A percentile compares a stretch with the other conserved stretches of the same genome.
These are phyloP conservation scores for Pangasius macronema DNA, from an alignment of 2,797 vertebrate genomes.

Conservation along the genomic window DNA sequence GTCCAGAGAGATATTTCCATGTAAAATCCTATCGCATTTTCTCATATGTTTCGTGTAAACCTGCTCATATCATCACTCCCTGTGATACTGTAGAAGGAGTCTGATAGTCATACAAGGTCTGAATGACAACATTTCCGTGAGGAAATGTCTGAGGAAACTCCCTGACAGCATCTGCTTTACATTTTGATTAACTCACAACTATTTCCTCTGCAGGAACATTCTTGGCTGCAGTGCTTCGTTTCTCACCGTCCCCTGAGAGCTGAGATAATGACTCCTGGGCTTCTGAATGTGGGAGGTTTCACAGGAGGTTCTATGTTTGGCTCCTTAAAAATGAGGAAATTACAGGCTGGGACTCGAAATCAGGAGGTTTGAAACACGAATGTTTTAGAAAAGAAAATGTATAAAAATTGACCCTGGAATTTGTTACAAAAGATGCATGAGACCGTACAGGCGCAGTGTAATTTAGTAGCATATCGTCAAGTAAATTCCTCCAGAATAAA, in stretches of 20 bases:
- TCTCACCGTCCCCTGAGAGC: slow-evolving; percentile 53
- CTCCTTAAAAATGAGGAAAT: neutral
- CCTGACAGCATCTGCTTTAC: slow-evolving; percentile 67
- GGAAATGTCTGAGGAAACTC: slow-evolving; percentile 23
- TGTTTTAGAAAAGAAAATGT: no score
- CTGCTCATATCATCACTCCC: neutral
- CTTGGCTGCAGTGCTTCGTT: slow-evolving; percentile 52
- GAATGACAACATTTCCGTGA: slow-evolving; percentile 26
- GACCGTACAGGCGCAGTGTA: neutral
- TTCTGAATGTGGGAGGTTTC: neutral
- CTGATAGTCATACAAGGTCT: neutral
- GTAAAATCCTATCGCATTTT: neutral
- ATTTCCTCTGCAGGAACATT: slow-evolving; percentile 56
- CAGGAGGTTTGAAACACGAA: no score
- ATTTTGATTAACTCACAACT: slow-evolving; percentile 64
- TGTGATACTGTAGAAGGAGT: slow-evolving; percentile 4
- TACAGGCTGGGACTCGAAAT: neutral
- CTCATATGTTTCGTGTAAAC: neutral
- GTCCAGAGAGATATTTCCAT: neutral
- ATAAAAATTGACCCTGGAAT: no score
- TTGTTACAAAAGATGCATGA: no score
- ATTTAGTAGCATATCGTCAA: neutral
- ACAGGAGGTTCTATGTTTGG: neutral
- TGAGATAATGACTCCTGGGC: slow-evolving; percentile 49
- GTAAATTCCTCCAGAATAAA: neutral